These are phyloP conservation scores for Hiodon tergisus DNA, from an alignment of 2,113 vertebrate species.

Conservation along the genomic window DNA sequence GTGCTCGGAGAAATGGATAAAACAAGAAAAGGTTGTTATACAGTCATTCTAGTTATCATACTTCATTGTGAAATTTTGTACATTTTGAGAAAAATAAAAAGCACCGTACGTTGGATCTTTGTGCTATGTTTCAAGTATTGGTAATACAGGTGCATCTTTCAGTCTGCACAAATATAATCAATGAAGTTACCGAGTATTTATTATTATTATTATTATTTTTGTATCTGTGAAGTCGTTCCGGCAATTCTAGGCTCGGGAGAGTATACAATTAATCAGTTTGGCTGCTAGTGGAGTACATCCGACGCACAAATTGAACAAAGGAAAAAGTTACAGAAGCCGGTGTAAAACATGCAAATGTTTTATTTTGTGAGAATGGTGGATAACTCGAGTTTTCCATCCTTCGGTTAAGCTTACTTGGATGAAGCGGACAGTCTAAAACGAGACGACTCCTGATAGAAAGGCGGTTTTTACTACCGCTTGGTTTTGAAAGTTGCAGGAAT, in stretches of 20 bases:
- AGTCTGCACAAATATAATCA: background rate
- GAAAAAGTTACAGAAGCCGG: background rate
- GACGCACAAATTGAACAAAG: background rate
- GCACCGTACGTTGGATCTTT: slow-evolving; percentile 21
- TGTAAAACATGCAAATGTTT: background rate
- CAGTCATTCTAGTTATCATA: slow-evolving; percentile 46
- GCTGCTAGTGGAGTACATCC: background rate
- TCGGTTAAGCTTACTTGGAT: too few relatives aligned
- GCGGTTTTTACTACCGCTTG: too few relatives aligned
- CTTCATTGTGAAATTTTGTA: slow-evolving; percentile 24
- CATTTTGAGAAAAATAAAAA: background rate
- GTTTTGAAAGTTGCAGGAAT: too few relatives aligned
- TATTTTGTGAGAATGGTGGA: background rate
- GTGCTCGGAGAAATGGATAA: slow-evolving; percentile 72
- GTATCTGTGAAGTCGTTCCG: background rate
- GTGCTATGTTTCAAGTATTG: background rate
- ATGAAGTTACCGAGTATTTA: background rate
- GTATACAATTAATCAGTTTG: background rate
- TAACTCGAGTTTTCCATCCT: too few relatives aligned
- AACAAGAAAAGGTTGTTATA: slow-evolving; percentile 60
- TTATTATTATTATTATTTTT: background rate
- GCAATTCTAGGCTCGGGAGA: too few relatives aligned
- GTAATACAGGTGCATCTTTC: slow-evolving; percentile 14
- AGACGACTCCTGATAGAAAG: too few relatives aligned
- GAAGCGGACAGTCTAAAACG: too few relatives aligned